A percentile compares a stretch with the other conserved stretches of the same genome.
phyloP scores from a whole-genome alignment of 2,888 invertebrate genomes.

The Monopis laevigella region DNA sequence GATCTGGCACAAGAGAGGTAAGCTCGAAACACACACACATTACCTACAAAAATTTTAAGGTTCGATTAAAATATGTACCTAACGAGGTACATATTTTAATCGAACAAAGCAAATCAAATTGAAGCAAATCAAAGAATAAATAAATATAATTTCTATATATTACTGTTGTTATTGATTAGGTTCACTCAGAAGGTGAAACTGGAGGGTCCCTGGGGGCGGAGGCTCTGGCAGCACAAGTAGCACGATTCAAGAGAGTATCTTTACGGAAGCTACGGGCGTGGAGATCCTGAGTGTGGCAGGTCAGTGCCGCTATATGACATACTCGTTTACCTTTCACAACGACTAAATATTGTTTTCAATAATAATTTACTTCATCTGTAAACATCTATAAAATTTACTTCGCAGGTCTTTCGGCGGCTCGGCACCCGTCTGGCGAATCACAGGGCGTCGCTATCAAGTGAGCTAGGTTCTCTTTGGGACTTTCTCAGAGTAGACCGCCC shows the following conservation, averaged over 20 bases:
- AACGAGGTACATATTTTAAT: too few species aligned
- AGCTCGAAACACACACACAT: too few species aligned
- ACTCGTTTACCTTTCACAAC: too few species aligned
- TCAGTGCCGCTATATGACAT: conserved; percentile 11
- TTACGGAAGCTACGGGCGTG: conserved; percentile 80
- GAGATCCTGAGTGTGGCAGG: conserved; percentile 78
- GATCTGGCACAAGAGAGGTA: conserved; percentile 56
- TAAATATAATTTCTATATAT: too few species aligned
- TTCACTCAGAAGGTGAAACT: conserved; percentile 78
- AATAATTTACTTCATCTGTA: neutral
- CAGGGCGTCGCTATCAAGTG: conserved; percentile 51
- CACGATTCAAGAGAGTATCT: conserved; percentile 81
- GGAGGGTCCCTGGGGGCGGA: conserved; percentile 71
- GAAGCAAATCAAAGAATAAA: too few species aligned
- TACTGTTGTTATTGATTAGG: too few species aligned
- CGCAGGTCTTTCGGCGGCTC: conserved; percentile 53
- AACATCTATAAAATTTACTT: conserved; percentile 10
- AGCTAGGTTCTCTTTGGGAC: conserved; percentile 57
- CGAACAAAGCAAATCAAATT: too few species aligned
- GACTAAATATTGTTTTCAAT: neutral
- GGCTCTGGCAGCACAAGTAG: conserved; percentile 75
- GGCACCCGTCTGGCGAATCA: conserved; percentile 50
- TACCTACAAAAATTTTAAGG: too few species aligned
- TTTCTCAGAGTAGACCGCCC: conserved; percentile 45
- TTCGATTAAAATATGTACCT: too few species aligned